These are phyloP conservation scores for Malaclemys terrapin DNA, from an alignment of 2,113 vertebrate genomes.

Conservation along the genomic window DNA sequence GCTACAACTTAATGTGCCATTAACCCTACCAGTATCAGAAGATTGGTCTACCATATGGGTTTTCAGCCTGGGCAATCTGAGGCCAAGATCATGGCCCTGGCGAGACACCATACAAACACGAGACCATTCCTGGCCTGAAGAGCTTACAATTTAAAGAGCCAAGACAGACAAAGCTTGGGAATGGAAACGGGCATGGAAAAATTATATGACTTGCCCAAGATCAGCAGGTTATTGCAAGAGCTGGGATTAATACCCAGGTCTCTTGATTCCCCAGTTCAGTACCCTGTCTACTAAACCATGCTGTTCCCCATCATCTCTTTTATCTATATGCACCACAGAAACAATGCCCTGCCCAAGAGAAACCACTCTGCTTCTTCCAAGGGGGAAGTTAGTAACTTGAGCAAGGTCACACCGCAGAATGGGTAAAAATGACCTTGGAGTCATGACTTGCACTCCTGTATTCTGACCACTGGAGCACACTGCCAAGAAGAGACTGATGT, in stretches of 20 bases:
- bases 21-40: background rate
- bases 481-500: background rate
- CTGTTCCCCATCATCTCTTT: too few relatives aligned
- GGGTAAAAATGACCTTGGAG: background rate
- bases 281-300: constrained; percentile 1
- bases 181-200: background rate
- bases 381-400: background rate
- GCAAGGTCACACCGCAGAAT: background rate
- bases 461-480: background rate
- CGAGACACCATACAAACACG: background rate
- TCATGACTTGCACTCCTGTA: background rate
- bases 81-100: background rate
- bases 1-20: background rate
- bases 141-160: constrained; percentile 18
- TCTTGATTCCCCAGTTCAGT: constrained; percentile 10
- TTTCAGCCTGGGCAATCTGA: background rate
- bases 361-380: background rate
- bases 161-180: background rate
- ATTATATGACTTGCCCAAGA: background rate
- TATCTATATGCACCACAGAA: too few relatives aligned
- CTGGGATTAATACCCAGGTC: background rate
- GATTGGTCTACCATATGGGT: background rate
- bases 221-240: background rate
- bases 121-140: background rate
- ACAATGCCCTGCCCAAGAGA: too few relatives aligned